Conservation (phyloP, 2,113 vertebrate genomes). For the Carollia perspicillata region DNA sequence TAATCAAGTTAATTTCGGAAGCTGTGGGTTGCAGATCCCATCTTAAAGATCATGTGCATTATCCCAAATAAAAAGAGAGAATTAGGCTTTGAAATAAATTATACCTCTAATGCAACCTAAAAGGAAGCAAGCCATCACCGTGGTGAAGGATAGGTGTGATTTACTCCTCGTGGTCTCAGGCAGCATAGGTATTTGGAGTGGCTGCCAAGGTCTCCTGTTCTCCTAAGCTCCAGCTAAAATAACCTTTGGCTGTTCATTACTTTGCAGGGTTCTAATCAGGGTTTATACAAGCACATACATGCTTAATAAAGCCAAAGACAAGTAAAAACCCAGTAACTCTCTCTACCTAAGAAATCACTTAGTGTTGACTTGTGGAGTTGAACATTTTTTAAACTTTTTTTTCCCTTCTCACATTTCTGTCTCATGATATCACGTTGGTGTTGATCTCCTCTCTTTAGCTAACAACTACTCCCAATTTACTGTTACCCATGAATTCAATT, state of each 20-base stretch:
- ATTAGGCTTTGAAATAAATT: constrained; percentile 10
- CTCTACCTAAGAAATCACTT: neutral
- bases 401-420: neutral
- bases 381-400: neutral
- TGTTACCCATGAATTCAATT: constrained; percentile 7
- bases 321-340: neutral
- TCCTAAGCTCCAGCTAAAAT: neutral
- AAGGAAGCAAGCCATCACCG: neutral
- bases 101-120: neutral
- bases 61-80: neutral
- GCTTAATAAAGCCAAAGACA: neutral
- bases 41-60: neutral
- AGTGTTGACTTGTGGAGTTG: neutral
- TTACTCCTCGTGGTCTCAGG: neutral
- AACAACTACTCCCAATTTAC: neutral
- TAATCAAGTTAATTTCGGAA: neutral
- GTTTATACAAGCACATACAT: neutral
- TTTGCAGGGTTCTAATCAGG: neutral
- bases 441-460: neutral
- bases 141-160: neutral
- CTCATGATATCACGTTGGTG: neutral
- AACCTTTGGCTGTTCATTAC: neutral
- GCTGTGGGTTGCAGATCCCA: neutral
- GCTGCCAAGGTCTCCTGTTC: neutral
- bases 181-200: neutral